Evolutionary conservation across 2,797 vertebrate species (phyloP), one percentile per base, ranked within the genome.

Genomic region (Cetoscarus ocellatus): DNA sequence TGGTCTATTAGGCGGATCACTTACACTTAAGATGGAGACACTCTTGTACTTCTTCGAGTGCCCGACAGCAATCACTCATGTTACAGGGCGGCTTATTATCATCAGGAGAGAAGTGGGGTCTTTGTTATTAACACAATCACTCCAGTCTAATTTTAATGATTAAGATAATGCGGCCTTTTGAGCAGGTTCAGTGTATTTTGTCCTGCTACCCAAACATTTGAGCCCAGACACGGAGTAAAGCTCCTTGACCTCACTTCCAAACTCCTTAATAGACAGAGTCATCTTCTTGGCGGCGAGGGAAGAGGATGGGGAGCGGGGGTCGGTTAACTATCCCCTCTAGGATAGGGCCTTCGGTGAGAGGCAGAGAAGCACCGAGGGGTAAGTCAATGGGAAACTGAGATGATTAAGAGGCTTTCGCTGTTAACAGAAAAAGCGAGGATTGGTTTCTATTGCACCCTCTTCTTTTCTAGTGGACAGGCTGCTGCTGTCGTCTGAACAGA

Each of bases 331-430:
- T 82, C 74, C 85, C 77, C 80, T 84, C 79, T 69, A 75, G 89
- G 91, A 90, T 82, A 76, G 77, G 49, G 77, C 85, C 88, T 87
- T 92, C 76, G 79, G 77, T 86, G 70, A 85, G 86, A 85, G 82
- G 49, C 71, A 82, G 73, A 86, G 83, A 85, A 87, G 89, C 86
- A 73, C 52, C 17, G 77, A 82, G 84, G 88, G 88, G 77, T 84
- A 72, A 94, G 92, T 95, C 94, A 93, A 95, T 95, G 92, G 92
- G 90, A 93, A 94, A 90, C 88, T 71, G 93, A 93, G 95, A 95
- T 95, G 93, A 95, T 95, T 94, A 94, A 95, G 93, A 95, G 94
- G 92, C 92, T 94, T 93, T 95, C 86, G 91, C 91, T 92, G 91
- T 92, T 93, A 94, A 94, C 93, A 94, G 93, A 94, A 89, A 27